Conservation (phyloP, 2,888 invertebrate genomes). For the Pheosia tremula region DNA sequence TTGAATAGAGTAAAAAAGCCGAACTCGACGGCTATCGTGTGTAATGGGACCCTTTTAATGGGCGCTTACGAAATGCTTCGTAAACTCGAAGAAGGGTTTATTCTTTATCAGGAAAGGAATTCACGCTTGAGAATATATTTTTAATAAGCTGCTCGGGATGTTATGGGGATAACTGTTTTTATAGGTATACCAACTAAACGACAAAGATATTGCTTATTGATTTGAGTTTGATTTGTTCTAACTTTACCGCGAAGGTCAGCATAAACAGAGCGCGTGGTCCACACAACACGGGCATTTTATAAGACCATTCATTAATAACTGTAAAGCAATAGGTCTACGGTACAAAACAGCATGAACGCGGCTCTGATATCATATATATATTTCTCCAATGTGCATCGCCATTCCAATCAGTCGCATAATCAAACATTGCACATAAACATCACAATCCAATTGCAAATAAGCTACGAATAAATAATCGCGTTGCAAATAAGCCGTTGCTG, state of each 20-base stretch:
- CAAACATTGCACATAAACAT: not conserved
- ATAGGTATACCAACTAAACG: not conserved
- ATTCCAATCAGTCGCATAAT: not conserved
- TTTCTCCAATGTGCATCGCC: not conserved
- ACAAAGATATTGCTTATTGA: no score
- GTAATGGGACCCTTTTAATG: constrained; percentile 38
- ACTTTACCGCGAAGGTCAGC: no score
- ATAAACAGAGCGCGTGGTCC: no score
- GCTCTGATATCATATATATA: not conserved
- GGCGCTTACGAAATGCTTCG: constrained; percentile 25
- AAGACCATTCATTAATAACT: no score
- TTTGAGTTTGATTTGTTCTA: no score
- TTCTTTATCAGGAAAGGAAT: constrained; percentile 9
- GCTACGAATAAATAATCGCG: no score
- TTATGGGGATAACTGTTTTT: not conserved
- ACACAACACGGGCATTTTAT: no score
- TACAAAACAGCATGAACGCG: no score
- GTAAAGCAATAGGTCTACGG: no score
- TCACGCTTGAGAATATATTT: not conserved
- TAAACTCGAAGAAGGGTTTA: constrained; percentile 22
- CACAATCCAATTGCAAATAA: not conserved
- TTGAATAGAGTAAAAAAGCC: constrained; percentile 12
- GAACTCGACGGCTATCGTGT: constrained; percentile 23
- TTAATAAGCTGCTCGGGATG: not conserved
- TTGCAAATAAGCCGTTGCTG: not conserved